Base-by-base conservation (phyloP, 2,797 vertebrate genomes). In the Philypnodon macrostomus region DNA sequence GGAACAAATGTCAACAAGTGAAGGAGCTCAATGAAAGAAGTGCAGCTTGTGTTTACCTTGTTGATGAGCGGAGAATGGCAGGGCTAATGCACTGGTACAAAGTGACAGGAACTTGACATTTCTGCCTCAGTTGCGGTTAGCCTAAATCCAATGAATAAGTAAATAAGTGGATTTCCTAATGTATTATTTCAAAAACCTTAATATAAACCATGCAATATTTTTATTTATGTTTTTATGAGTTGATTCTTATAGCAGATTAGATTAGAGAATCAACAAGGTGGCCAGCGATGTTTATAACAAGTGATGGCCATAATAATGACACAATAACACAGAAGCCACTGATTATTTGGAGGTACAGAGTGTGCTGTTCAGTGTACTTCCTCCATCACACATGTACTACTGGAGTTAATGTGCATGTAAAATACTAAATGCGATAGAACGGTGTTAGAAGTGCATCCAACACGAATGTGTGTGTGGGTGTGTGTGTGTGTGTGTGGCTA, bases 401-500 rank as follows among this genome's bases (percentile, higher is more conserved):
- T 52, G 46, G 38, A 41, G 2, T 31, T 50, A 36, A 67, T 46
- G 34, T 33, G 32, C 7, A 2, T 15, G 50, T 46, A 38, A 31
- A 45, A 60, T 67, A 67, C 63, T 67, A 63, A 16, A 53, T 23
- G 59, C 31, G 41, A 46, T 38, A 57, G 32, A 41, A 57, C 53
- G 58, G 42, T 33, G 1, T 14, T 8, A 46, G 40, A 23, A 40
- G 51, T 61, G 1, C 19, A 23, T 26, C 3, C 26, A 12, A 7
- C 13, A 30, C 51, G 12, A 40, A 12, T 24, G 32, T 21, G 16
- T 21, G 31, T 34, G 14, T 39, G 45, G 53, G 39, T 45, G 44
- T 38, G 47, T 44, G 23, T 50, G 53, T 53, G 36, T 31, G 30
- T n/a, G n/a, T n/a, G n/a, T n/a, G 47, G 56, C 38, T 47, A 39